phyloP scores from a whole-genome alignment of 2,113 vertebrate genomes.

The Prietella phreatophila region DNA sequence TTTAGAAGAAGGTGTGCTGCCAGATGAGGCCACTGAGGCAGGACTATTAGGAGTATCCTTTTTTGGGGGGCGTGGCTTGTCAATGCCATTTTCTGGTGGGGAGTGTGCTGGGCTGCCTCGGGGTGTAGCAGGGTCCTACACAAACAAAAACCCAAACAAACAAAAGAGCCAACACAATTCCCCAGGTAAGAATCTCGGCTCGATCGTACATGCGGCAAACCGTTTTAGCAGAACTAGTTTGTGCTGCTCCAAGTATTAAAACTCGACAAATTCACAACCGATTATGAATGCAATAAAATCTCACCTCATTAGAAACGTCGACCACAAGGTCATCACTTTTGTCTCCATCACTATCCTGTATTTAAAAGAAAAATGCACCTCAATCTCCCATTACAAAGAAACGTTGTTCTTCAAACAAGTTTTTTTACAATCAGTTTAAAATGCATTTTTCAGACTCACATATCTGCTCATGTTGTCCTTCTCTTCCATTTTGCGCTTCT shows the following conservation, averaged over 20 bases:
- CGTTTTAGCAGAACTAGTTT: background rate
- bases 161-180: background rate
- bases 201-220: background rate
- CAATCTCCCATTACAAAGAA: background rate
- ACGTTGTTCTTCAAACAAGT: background rate
- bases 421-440: background rate
- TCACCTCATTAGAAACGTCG: constrained; percentile 94
- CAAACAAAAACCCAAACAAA: background rate
- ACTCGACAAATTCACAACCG: background rate
- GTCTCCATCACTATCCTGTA: constrained; percentile 95
- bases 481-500: constrained; percentile 94
- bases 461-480: constrained; percentile 95
- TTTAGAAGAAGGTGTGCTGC: constrained; percentile 97
- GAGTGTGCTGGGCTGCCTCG: constrained; percentile 93
- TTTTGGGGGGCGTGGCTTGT: constrained; percentile 92
- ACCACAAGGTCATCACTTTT: constrained; percentile 97
- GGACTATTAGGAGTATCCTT: constrained; percentile 98
- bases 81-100: constrained; percentile 94
- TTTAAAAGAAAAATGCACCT: constrained; percentile 25
- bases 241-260: background rate
- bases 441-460: constrained; percentile 70
- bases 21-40: constrained; percentile 94
- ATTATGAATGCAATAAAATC: background rate
- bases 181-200: background rate
- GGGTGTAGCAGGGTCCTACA: constrained; percentile 92